Base-by-base conservation (phyloP, 1,140 invertebrate species). In the Drosophila kohkoa region DNA sequence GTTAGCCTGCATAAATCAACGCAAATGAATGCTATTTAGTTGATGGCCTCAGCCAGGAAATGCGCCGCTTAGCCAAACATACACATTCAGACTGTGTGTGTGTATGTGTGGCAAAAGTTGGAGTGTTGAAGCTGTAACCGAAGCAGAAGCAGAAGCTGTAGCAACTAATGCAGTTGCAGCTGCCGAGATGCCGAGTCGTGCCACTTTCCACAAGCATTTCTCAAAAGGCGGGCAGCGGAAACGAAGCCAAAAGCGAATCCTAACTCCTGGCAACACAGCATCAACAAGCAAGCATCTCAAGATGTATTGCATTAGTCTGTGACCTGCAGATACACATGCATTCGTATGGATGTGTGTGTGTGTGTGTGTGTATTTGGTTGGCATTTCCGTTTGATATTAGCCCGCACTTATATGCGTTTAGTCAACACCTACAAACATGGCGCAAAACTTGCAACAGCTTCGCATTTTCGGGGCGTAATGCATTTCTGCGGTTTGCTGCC, bases 11-110 rank as follows among this genome's bases (percentile, higher is more conserved):
- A 91, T 91, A 91, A 91, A 91, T 91, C 88, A 91, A 83, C 78
- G 89, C 75, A 91, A 91, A 91, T 91, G 88, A 89, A 91, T 85
- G 81, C 85, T 85, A 91, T 91, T 91, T 91, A 82, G 89, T 88
- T 88, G 85, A 88, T 89, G 85, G 83, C 77, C 54, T 75, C 69
- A 62, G 77, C 85, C 85, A 89, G 85, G 85, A 88, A 90, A 88
- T 88, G 85, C 86, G 70, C 86, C 81, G 86, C 81, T 89, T 83
- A 89, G 77, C 74, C 85, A 80, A 76, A 78, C 45, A 74, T 32
- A 73, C 16, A 66, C 41, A 65, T 20, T 28, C 4, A 25, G 3
- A 4, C 20, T 25, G 20, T 25, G 3, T 25, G 20, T 25, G 20
- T 16, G 16, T 16, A 1, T 25, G 20, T 25, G 20, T 45, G 15